These are phyloP conservation scores for Horisme vitalbata DNA, from an alignment of 2,888 invertebrate species.

Conservation along the genomic window DNA sequence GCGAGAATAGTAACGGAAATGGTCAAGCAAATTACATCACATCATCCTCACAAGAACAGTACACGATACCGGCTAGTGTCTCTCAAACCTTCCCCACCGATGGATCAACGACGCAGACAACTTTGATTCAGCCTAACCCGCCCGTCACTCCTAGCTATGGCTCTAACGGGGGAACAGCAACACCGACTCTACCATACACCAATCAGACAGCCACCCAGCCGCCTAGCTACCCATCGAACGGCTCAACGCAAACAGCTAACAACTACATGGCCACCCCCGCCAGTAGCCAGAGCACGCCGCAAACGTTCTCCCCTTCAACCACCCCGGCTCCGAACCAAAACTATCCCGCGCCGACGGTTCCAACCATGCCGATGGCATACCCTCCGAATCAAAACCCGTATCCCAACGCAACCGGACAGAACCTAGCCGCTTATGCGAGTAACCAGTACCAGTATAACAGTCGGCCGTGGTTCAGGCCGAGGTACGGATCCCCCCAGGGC, in stretches of 20 bases:
- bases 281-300: conserved; percentile 54
- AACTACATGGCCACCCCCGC: conserved; percentile 53
- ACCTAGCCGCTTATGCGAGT: conserved; percentile 73
- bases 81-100: conserved; percentile 60
- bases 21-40: conserved; percentile 72
- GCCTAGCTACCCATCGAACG: conserved; percentile 59
- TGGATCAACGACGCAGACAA: conserved; percentile 52
- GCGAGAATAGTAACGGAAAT: conserved; percentile 55
- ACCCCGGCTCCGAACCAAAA: conserved; percentile 68
- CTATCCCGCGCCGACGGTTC: conserved; percentile 55
- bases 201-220: conserved; percentile 55
- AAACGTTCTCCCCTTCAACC: conserved; percentile 66
- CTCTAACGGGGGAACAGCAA: conserved; percentile 46
- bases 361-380: conserved; percentile 62
- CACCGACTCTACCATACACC: conserved; percentile 39
- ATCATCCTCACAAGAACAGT: conserved; percentile 69
- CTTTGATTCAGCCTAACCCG: conserved; percentile 53
- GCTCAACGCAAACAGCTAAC: conserved; percentile 51
- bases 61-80: conserved; percentile 49
- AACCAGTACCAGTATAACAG: conserved; percentile 75
- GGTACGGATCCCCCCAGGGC: conserved; percentile 73
- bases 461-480: conserved; percentile 70
- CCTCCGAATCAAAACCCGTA: conserved; percentile 70
- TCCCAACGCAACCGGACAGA: conserved; percentile 75
- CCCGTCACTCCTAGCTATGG: conserved; percentile 55